Evolutionary conservation across 1,140 invertebrate species (phyloP), one percentile per base, ranked within the genome.

Genomic region (Oncopeltus fasciatus): DNA sequence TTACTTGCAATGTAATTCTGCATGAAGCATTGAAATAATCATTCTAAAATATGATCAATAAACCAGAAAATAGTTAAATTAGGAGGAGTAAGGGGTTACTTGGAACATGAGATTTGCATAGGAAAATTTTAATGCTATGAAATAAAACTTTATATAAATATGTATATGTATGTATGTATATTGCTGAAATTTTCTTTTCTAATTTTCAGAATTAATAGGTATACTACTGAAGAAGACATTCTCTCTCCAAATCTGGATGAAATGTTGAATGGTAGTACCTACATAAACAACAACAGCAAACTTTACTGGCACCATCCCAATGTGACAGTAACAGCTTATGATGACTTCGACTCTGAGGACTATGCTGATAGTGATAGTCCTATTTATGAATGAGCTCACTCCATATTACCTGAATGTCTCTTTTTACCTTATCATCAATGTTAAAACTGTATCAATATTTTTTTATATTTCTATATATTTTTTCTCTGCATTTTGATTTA

Each of bases 241-340:
- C 71, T 83, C 24, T 81, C 80, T 43, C 80, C 80, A 26, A 80
- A 82, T 68, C 66, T 83, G 64, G 81, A 83, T 69, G 76, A 78
- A n/a, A 75, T 80, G 59, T 74, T 80, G 46, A 64, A 58, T n/a
- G 18, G 8, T 4, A 14, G 62, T 16, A 49, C 49, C 44, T 59
- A 44, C 58, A 64, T 61, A n/a, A 63, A 63, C 31, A 61, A 64
- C 51, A 67, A 65, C 21, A 57, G 49, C 16, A 63, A 63, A 29
- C 44, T 56, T 11, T 49, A 28, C 33, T 60, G 59, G 59, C 47
- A 58, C 27, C 64, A 65, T n/a, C 60, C 57, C 14, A 59, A 63
- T 18, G 61, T 59, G 44, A 61, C 59, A 0, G 60, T 63, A 12
- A 61, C 63, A 8, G 49, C 47, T 1, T 56, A 47, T 33, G 64